phyloP scores from a whole-genome alignment of 2,113 vertebrate genomes.

The Garra rufa region DNA sequence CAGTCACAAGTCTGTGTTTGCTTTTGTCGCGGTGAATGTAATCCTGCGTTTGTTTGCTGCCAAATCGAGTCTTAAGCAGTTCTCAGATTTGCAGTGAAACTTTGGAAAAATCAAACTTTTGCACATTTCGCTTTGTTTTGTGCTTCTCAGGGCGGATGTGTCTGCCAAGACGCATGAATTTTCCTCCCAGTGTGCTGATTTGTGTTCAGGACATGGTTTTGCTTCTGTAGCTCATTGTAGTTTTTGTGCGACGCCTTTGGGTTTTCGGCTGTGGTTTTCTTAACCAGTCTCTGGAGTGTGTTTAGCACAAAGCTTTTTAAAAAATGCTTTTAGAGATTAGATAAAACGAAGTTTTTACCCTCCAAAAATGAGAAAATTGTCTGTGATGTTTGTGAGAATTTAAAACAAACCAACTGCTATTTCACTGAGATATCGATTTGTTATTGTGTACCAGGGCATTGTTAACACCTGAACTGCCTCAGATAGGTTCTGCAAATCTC shows the following conservation, averaged over 20 bases:
- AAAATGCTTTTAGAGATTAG: not conserved
- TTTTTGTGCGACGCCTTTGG: not conserved
- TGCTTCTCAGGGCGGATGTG: not conserved
- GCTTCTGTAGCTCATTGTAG: not conserved
- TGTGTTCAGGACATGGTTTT: not conserved
- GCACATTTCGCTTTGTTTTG: not conserved
- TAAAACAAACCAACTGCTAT: not conserved
- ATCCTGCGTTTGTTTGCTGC: not conserved
- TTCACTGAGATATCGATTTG: conserved; percentile 1
- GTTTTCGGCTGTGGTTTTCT: not conserved
- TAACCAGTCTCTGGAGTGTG: not conserved
- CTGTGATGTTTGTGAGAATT: not conserved
- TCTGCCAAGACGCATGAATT: not conserved
- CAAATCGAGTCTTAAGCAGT: conserved; percentile 15
- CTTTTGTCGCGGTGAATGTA: not conserved
- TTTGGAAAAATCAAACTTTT: not conserved
- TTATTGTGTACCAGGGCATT: not conserved
- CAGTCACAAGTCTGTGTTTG: not conserved
- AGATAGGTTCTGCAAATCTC: not conserved
- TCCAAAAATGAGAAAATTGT: not conserved
- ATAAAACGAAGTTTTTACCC: not conserved
- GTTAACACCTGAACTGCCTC: not conserved
- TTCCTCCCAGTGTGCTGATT: not conserved
- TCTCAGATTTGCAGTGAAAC: not conserved
- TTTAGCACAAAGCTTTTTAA: not conserved